Percentiles rank a stretch among this genome's conserved stretches.
Conservation (phyloP, 1,140 invertebrate species). For the Aphelenchoides fujianensis region DNA sequence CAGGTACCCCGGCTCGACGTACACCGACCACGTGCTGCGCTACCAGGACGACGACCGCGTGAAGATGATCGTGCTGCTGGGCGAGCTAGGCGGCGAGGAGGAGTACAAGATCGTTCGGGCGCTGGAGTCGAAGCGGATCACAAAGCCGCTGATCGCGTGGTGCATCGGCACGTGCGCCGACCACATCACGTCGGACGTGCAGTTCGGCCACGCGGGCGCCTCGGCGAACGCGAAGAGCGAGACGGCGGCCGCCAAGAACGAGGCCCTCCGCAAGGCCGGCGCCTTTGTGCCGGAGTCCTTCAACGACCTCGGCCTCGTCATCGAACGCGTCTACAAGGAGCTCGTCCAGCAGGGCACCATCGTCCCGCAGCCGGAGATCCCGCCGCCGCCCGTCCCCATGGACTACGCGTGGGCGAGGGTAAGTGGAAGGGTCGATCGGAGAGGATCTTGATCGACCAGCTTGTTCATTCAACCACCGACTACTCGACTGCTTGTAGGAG, state of each 20-base stretch:
- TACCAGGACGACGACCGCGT: constrained; percentile 73
- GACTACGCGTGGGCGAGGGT: constrained; percentile 96
- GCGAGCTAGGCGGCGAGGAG: constrained; percentile 97
- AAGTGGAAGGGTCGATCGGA: constrained; percentile 44
- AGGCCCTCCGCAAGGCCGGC: constrained; percentile 75
- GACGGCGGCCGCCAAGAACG: constrained; percentile 89
- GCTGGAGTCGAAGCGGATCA: constrained; percentile 76
- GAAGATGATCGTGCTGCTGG: constrained; percentile 90
- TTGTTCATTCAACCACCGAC: not conserved
- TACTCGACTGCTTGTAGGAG: constrained; percentile 69
- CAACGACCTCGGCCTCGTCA: constrained; percentile 79
- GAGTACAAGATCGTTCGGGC: constrained; percentile 94
- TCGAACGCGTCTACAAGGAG: constrained; percentile 74
- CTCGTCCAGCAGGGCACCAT: constrained; percentile 80
- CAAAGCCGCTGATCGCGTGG: constrained; percentile 94
- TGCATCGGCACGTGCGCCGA: constrained; percentile 85
- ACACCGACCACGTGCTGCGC: constrained; percentile 93
- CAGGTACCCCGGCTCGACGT: constrained; percentile 90
- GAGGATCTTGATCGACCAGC: not conserved
- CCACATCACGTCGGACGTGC: constrained; percentile 67
- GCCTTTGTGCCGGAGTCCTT: constrained; percentile 87
- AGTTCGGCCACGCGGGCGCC: constrained; percentile 97
- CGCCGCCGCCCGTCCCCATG: constrained; percentile 98
- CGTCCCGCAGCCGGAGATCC: constrained; percentile 80
- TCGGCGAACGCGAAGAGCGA: constrained; percentile 92